Base-by-base conservation (phyloP, 2,113 vertebrate genomes). In the Hylia prasina region DNA sequence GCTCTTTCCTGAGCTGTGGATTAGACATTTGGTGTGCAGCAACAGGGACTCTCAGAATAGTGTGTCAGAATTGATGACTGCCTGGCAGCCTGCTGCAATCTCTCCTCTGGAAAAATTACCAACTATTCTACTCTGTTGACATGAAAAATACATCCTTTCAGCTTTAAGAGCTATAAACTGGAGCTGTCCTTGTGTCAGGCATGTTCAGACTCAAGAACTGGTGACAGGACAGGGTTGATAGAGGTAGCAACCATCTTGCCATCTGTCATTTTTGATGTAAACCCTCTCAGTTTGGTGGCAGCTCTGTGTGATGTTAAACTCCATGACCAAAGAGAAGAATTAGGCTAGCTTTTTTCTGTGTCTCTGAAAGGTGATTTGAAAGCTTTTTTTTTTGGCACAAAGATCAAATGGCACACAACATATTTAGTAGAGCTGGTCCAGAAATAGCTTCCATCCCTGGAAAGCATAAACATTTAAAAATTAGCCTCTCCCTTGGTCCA, bases 101-200 rank as follows among this genome's bases (percentile, higher is more conserved):
- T 61, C 70, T 87, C 53, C 87, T 73, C 77, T 83, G 92, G 73
- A 94, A 95, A 96, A 93, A 86, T 61, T 73, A 68, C 78, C 75
- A 83, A 91, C 77, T 69, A 30, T 86, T 96, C 83, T 2, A 0
- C 71, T 82, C 81, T 60, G 48, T 35, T 95, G 95, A 89, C 81
- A 60, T 70, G 81, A 94, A 96, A 93, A 97, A 86, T 84, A 28
- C 61, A 76, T 80, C 78, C 81, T 89, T 94, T 94, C 93, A 90
- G 40, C 54, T 63, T 75, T 57, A 92, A 27, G 76, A 65, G 30
- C 57, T 66, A 30, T 56, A 77, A 93, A 82, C 64, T 13, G 48
- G 47, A 69, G n/a, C 42, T 76, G 37, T 90, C n/a, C 39, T 82
- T 28, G 31, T 72, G 53, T 78, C 77, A 75, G 89, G 68, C 35